A percentile compares a stretch with the other conserved stretches of the same genome.
Evolutionary conservation across 2,888 invertebrate genomes (phyloP).

Genomic region (Tetropium fuscum): DNA sequence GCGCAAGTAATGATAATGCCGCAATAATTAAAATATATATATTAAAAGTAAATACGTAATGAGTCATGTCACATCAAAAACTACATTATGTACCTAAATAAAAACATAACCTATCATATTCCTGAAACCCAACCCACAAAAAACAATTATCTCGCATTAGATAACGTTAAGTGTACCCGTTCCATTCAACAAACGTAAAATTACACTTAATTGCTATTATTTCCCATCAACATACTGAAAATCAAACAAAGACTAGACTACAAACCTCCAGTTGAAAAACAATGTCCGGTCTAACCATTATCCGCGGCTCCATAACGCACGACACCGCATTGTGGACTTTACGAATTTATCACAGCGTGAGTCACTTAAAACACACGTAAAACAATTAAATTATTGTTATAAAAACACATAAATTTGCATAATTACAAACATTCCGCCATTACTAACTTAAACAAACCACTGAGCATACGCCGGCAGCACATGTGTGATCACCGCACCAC

Average conservation of each 20-base stretch:
- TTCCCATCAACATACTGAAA: conserved; percentile 1
- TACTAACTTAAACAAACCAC: not conserved
- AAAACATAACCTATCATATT: too few relatives aligned
- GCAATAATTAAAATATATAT: too few relatives aligned
- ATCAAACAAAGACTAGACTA: conserved; percentile 3
- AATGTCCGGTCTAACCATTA: conserved; percentile 1
- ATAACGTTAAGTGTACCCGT: not conserved
- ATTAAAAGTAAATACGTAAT: too few relatives aligned
- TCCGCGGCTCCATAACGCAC: not conserved
- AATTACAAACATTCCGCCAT: conserved; percentile 29
- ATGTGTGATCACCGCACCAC: too few relatives aligned
- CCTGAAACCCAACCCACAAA: too few relatives aligned
- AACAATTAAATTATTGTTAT: conserved; percentile 14
- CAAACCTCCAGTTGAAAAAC: conserved; percentile 5
- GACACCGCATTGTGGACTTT: not conserved
- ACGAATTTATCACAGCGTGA: conserved; percentile 8
- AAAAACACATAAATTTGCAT: conserved; percentile 21
- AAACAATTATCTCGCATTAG: not conserved
- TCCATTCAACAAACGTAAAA: not conserved
- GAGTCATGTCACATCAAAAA: too few relatives aligned
- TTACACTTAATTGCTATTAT: conserved; percentile 4
- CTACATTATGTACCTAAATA: too few relatives aligned
- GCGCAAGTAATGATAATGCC: too few relatives aligned
- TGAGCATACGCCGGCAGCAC: conserved; percentile 4
- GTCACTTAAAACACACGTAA: conserved; percentile 9